Percentiles rank a stretch among this genome's conserved stretches.
Conservation (phyloP, 2,888 invertebrate species). For the Amphipyra berbera region DNA sequence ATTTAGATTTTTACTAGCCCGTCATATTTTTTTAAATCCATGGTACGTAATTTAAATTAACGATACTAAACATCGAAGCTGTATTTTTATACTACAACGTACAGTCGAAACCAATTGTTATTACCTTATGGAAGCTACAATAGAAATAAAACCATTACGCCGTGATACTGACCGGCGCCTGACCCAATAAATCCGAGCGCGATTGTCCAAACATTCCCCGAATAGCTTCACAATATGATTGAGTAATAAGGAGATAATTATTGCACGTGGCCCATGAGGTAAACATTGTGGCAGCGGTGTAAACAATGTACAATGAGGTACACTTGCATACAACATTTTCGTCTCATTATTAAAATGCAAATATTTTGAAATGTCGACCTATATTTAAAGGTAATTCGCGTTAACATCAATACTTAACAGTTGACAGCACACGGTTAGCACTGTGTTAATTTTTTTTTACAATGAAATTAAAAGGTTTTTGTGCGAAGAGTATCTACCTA, state of each 20-base stretch:
- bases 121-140: slow-evolving; percentile 33
- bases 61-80: neutral
- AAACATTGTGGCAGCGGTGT: slow-evolving; percentile 64
- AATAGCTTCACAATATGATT: slow-evolving; percentile 81
- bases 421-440: no score
- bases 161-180: slow-evolving; percentile 57
- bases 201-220: slow-evolving; percentile 73
- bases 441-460: no score
- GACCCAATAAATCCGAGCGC: slow-evolving; percentile 66
- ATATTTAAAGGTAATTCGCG: no score
- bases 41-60: no score
- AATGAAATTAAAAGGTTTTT: no score
- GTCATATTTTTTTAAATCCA: no score
- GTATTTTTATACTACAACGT: neutral
- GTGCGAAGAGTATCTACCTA: no score
- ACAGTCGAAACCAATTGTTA: slow-evolving; percentile 13
- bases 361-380: neutral
- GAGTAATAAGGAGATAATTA: slow-evolving; percentile 80
- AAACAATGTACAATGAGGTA: slow-evolving; percentile 58
- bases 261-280: slow-evolving; percentile 74
- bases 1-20: no score
- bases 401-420: no score
- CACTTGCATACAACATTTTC: slow-evolving; percentile 34
- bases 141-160: slow-evolving; percentile 33
- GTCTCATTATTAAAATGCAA: slow-evolving; percentile 3